A percentile compares a stretch with the other conserved stretches of the same genome.
These are phyloP conservation scores for Dilophus febrilis DNA, from an alignment of 2,888 invertebrate species.

Conservation along the genomic window DNA sequence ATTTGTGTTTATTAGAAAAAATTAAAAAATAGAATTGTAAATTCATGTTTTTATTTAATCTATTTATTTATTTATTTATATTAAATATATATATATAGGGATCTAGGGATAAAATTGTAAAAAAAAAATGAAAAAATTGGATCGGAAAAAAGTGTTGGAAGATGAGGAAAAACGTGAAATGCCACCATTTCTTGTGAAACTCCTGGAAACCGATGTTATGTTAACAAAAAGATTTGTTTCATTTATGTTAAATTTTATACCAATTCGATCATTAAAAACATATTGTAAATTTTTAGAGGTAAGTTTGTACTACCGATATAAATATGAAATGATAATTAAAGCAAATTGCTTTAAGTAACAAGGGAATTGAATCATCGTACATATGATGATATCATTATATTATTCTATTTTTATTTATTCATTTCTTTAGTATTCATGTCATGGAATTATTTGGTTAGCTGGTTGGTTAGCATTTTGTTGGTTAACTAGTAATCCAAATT, in stretches of 20 bases:
- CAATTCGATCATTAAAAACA: slow-evolving; percentile 19
- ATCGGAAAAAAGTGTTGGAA: neutral
- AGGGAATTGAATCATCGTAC: neutral
- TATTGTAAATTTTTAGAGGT: slow-evolving; percentile 23
- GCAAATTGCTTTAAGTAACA: neutral
- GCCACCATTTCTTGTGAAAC: slow-evolving; percentile 8
- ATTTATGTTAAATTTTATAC: slow-evolving; percentile 18
- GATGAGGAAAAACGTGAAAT: slow-evolving; percentile 3
- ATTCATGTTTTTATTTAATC: too few species aligned
- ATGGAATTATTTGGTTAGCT: slow-evolving; percentile 74
- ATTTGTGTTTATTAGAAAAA: too few species aligned
- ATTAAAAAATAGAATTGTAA: too few species aligned
- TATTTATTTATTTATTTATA: too few species aligned
- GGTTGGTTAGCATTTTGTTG: slow-evolving; percentile 62
- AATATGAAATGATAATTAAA: neutral
- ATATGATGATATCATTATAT: neutral
- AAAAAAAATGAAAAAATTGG: slow-evolving; percentile 1
- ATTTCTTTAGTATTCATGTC: slow-evolving; percentile 52
- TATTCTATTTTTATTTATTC: neutral
- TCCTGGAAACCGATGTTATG: slow-evolving; percentile 21
- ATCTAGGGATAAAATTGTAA: too few species aligned
- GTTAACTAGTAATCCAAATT: slow-evolving; percentile 46
- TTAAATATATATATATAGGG: too few species aligned
- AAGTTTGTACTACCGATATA: neutral
- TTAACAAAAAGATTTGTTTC: slow-evolving; percentile 20